Conservation (phyloP, 2,797 vertebrate species). For the Sarcoramphus papa region DNA sequence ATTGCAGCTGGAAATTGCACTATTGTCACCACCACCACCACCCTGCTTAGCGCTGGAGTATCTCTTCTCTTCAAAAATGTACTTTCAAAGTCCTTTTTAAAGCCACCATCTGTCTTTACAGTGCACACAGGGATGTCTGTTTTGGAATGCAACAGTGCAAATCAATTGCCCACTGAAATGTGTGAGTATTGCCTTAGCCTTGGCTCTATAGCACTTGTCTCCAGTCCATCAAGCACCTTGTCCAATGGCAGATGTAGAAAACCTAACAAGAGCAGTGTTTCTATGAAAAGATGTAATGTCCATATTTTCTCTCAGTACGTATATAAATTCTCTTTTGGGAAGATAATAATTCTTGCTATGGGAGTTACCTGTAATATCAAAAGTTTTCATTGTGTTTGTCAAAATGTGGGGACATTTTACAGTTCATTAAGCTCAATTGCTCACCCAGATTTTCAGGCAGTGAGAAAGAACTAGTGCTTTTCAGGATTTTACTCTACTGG, state of each 20-base stretch:
- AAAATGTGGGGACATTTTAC: neutral
- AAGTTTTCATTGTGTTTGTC: neutral
- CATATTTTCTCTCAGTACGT: rapidly evolving
- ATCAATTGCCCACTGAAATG: constrained; percentile 51
- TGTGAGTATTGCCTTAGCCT: constrained; percentile 59
- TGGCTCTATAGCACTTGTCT: neutral
- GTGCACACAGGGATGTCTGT: constrained; percentile 65
- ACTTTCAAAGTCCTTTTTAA: neutral
- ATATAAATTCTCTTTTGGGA: neutral
- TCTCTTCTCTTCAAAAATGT: neutral
- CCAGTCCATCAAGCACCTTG: neutral
- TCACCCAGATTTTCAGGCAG: neutral
- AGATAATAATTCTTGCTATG: neutral
- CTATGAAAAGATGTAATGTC: neutral
- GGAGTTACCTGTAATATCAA: neutral
- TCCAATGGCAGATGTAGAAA: neutral
- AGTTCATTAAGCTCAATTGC: neutral
- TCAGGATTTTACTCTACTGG: neutral
- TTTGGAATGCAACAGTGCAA: constrained; percentile 58
- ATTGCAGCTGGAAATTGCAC: neutral
- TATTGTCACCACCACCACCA: neutral
- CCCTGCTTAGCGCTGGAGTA: neutral
- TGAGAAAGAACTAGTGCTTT: neutral
- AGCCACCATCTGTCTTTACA: constrained; percentile 15
- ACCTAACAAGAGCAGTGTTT: neutral